Evolutionary conservation across 1,140 invertebrate species (phyloP).

Genomic region (Pararge aegeria): DNA sequence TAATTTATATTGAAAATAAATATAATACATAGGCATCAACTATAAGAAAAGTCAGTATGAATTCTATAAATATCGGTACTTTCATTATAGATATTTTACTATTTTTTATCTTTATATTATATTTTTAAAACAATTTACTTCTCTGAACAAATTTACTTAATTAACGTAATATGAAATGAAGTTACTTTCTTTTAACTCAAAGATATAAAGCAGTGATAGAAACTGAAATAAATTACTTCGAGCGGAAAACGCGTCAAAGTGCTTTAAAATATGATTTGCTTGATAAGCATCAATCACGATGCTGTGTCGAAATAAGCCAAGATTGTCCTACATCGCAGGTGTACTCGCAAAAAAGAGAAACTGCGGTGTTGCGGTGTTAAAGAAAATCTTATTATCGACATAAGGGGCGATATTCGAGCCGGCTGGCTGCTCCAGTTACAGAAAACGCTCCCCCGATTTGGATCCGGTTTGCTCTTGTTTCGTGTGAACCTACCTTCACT

Average conservation of each 20-base stretch:
- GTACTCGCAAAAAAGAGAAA: constrained; percentile 75
- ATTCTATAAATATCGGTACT: no score
- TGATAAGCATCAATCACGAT: constrained; percentile 58
- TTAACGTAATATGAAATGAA: neutral
- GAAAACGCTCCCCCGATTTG: constrained; percentile 68
- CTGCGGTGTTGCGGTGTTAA: constrained; percentile 57
- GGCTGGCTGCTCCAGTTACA: constrained; percentile 71
- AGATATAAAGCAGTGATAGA: neutral
- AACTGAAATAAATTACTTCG: neutral
- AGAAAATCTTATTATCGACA: constrained; percentile 76
- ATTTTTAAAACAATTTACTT: no score
- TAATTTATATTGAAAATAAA: no score
- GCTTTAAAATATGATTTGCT: constrained; percentile 38
- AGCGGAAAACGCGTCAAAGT: constrained; percentile 6
- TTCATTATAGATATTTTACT: no score
- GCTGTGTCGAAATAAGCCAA: constrained; percentile 56
- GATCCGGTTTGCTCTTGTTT: constrained; percentile 73
- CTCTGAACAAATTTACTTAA: neutral
- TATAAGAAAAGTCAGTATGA: no score
- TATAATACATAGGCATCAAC: no score
- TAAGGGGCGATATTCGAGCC: constrained; percentile 75
- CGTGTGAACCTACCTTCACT: constrained; percentile 62
- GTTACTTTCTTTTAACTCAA: neutral
- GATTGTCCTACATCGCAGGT: constrained; percentile 71
- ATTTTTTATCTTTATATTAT: no score